phyloP scores from a whole-genome alignment of 64 coral and sea anemone genomes.

The Montipora sp. region DNA sequence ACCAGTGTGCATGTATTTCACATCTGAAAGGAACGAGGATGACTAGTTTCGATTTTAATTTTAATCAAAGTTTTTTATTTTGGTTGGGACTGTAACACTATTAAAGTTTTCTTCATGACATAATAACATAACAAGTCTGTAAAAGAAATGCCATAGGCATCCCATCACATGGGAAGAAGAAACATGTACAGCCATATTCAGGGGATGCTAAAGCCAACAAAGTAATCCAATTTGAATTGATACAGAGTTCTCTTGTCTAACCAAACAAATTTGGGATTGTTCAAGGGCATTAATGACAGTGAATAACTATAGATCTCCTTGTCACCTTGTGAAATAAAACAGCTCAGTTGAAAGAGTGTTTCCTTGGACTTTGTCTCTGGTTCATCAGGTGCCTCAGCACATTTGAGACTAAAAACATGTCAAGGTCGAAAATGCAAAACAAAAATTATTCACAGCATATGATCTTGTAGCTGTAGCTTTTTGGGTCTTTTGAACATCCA shows the following conservation, averaged over 20 bases:
- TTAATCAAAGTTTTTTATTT: background rate
- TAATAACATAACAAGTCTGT: no score
- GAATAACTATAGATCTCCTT: no score
- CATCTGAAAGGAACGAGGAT: conserved; percentile 69
- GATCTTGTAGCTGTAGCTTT: no score
- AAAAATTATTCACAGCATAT: background rate
- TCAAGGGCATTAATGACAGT: background rate
- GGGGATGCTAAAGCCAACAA: no score
- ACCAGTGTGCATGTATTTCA: conserved; percentile 98
- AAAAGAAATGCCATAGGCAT: no score
- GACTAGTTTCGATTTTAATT: background rate
- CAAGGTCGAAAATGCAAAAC: conserved; percentile 18
- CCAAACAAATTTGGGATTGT: background rate
- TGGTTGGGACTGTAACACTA: no score
- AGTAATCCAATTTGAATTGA: no score
- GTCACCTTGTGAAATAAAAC: conserved; percentile 92
- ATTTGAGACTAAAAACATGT: conserved; percentile 87
- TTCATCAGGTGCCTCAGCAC: conserved; percentile 90
- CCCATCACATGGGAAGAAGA: no score
- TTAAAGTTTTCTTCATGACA: no score
- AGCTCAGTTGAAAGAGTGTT: conserved; percentile 95
- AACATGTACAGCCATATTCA: no score
- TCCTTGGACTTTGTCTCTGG: conserved; percentile 80
- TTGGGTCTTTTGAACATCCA: no score
- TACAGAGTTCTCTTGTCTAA: no score